Base-by-base conservation (phyloP, 1,140 invertebrate species). In the Bombus confusus region DNA sequence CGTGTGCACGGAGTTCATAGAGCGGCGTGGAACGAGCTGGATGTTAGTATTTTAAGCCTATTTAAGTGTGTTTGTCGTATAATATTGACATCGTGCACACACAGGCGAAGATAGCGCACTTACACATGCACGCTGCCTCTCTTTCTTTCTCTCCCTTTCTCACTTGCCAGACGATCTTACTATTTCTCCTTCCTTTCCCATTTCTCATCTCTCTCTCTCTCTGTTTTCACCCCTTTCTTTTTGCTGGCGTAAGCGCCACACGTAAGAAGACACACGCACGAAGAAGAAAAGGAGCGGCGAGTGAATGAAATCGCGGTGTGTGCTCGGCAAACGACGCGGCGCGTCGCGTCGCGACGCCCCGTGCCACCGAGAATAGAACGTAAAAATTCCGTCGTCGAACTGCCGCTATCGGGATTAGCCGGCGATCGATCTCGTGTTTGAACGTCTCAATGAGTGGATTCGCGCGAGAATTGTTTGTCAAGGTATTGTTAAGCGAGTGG, bases 11-110 rank as follows among this genome's bases (percentile, higher is more conserved):
- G 93, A 94, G 93, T 94, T 92, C 91, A 93, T 88, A 88, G 78
- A 92, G 89, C 90, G 89, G 89, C 90, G 92, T 87, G 92, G 93
- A 92, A 91, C 90, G 93, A 94, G 93, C 92, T 92, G 76, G 93
- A 92, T 94, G 94, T 93, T 94, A 94, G 93, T 94, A 95, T 95
- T 95, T 95, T 94, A 95, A 95, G 94, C 94, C 94, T 94, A 94
- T 95, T 95, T 95, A 95, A 95, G 94, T 95, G 94, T 95, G 93
- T 95, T 95, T 95, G 94, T 95, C 93, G 92, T 94, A 94, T 95
- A 95, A 95, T 95, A 95, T 95, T 95, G 94, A 95, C 94, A 94
- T 93, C 94, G 93, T 91, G 92, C 93, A 94, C 93, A 94, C 94
- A 95, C 92, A 89, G 90, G 93, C 90, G 91, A 90, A 93, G 92